These are phyloP conservation scores for Collichthys lucidus DNA, from an alignment of 2,113 vertebrate genomes.

Conservation along the genomic window DNA sequence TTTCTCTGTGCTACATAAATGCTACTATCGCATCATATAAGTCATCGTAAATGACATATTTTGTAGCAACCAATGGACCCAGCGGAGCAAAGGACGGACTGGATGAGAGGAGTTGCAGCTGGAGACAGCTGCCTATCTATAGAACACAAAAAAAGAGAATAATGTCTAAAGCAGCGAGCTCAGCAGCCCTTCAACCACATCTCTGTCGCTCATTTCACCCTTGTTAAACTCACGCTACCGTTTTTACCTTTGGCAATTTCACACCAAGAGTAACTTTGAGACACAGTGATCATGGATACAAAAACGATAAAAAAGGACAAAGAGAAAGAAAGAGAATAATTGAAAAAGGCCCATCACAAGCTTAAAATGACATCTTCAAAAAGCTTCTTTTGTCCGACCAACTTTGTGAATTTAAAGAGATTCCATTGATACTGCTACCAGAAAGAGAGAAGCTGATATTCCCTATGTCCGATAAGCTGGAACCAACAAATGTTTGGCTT, in stretches of 20 bases:
- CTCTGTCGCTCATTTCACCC: constrained; percentile 58
- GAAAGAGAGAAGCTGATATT: not conserved
- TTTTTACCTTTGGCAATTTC: constrained; percentile 68
- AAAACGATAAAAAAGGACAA: constrained; percentile 33
- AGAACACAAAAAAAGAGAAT: constrained; percentile 27
- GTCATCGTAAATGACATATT: constrained; percentile 46
- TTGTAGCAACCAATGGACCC: constrained; percentile 7
- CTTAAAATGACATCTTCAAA: not conserved
- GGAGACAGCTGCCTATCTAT: constrained; percentile 28
- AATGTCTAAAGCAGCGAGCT: constrained; percentile 39
- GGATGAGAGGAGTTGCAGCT: not conserved
- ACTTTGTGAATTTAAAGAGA: not conserved
- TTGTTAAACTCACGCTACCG: constrained; percentile 54
- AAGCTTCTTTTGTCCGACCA: not conserved
- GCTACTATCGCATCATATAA: constrained; percentile 17
- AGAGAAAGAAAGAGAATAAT: not conserved
- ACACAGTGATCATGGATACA: constrained; percentile 54
- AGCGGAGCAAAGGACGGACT: constrained; percentile 17
- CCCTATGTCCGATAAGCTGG: not conserved
- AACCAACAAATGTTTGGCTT: not conserved
- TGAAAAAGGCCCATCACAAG: not conserved
- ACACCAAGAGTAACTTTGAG: constrained; percentile 37
- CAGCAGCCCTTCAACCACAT: constrained; percentile 54
- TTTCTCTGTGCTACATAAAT: constrained; percentile 17
- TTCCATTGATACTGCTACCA: not conserved